Percentiles rank a stretch among this genome's conserved stretches.
These are phyloP conservation scores for Chymomyza costata DNA, from an alignment of 1,140 invertebrate species.

Conservation along the genomic window DNA sequence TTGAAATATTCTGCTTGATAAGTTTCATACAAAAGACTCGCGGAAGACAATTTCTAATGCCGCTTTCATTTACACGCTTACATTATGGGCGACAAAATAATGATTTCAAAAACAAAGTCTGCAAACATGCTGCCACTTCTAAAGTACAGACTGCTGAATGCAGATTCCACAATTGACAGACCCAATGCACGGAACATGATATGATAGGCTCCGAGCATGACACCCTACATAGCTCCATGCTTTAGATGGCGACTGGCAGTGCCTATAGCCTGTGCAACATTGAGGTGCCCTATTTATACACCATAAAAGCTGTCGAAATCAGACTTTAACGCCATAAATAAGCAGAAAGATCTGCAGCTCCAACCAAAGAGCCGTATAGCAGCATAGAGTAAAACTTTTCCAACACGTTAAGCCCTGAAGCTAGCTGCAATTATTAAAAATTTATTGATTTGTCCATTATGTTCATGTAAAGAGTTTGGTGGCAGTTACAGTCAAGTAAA, in stretches of 20 bases:
- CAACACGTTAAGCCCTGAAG: slow-evolving; percentile 46
- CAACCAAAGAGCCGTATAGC: too few relatives aligned
- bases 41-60: too few relatives aligned
- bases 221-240: neutral
- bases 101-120: slow-evolving; percentile 51
- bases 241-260: slow-evolving; percentile 26
- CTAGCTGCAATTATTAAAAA: slow-evolving; percentile 67
- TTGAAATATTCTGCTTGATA: too few relatives aligned
- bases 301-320: slow-evolving; percentile 39
- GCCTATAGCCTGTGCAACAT: slow-evolving; percentile 4
- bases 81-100: slow-evolving; percentile 55
- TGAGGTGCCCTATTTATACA: slow-evolving; percentile 25
- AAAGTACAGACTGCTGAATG: slow-evolving; percentile 2
- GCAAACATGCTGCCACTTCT: slow-evolving; percentile 16
- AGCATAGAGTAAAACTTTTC: slow-evolving; percentile 49
- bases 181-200: too few relatives aligned
- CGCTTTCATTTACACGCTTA: slow-evolving; percentile 12
- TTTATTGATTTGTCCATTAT: slow-evolving; percentile 63
- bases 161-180: neutral
- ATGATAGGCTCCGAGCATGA: too few relatives aligned
- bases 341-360: too few relatives aligned
- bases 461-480: slow-evolving; percentile 16
- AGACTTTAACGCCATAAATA: slow-evolving; percentile 65
- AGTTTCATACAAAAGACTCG: too few relatives aligned
- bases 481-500: too few relatives aligned